A percentile compares a stretch with the other conserved stretches of the same genome.
Evolutionary conservation across 2,113 vertebrate species (phyloP).

Genomic region (Sarotherodon lohbergeri): DNA sequence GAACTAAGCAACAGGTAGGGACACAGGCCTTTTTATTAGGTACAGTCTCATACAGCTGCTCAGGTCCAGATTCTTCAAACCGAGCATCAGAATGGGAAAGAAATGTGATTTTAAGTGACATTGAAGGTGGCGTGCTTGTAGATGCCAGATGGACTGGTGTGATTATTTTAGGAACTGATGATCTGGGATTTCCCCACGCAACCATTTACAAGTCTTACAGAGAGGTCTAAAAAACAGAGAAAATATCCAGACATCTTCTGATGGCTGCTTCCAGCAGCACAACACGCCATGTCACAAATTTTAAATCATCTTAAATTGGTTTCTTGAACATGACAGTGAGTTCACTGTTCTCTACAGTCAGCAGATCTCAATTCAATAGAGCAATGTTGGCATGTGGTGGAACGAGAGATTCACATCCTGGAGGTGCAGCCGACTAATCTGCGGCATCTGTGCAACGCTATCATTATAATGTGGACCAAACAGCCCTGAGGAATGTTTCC

Average conservation of each 20-base stretch:
- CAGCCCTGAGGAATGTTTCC: background rate
- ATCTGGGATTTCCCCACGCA: background rate
- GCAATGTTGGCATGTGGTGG: background rate
- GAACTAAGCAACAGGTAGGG: background rate
- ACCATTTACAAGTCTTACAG: background rate
- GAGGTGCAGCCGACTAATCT: background rate
- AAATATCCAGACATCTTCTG: background rate
- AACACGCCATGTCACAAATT: background rate
- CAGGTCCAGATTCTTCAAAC: background rate
- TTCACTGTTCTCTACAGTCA: background rate
- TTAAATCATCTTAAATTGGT: background rate
- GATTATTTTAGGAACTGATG: background rate
- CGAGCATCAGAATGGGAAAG: background rate
- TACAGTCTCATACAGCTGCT: background rate
- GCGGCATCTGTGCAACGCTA: background rate
- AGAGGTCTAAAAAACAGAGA: background rate
- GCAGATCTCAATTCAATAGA: background rate
- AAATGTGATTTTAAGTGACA: fast-evolving
- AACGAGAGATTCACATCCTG: background rate
- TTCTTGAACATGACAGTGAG: background rate
- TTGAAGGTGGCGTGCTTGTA: background rate
- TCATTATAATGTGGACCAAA: background rate
- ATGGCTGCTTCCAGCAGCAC: background rate
- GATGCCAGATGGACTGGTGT: background rate
- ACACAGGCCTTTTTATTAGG: background rate